Evolutionary conservation across 2,888 invertebrate genomes (phyloP), one percentile per base, ranked within the genome.

Genomic region (Lepidonotus clava): DNA sequence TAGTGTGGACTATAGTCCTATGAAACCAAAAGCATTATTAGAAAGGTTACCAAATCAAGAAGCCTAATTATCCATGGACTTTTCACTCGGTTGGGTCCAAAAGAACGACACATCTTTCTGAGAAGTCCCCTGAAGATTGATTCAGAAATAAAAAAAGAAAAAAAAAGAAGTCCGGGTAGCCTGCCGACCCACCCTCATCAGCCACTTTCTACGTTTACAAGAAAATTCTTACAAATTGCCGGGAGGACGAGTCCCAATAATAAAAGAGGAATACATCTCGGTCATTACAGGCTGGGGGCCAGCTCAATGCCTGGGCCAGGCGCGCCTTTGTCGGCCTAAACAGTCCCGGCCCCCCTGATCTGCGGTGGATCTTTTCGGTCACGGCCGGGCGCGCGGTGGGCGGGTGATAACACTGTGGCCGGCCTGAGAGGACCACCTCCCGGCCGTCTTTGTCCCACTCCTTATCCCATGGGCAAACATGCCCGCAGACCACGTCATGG

Each of bases 391-490:
- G 21, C 34, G 38, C 76, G 36, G 11, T 28, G 76, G 34, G 21
- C 6, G 18, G 34, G 21, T 18, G 76, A 76, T 76, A 76, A 76
- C 76, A 76, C 76, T 76, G 76, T 76, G 36, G 14, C 34, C 34
- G 71, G 24, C 24, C 38, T 67, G 18, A 21, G 76, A 6, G n/a
- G 38, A 21, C 8, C 76, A 40, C 40, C 40, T 76, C 61, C 14
- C 21, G n/a, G 21, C 21, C 36, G 1, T 36, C 61, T 61, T n/a
- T 61, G 61, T 61, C 6, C n/a, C 34, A 76, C 34, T 76, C 76
- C 38, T 76, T 76, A 76, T 76, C 76, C 76, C 4, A n/a, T 76
- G 21, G n/a, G 76, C 40, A 76, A 40, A 76, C 36, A 76, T 76
- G 6, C 61, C 61, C 28, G 21, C 61, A 61, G 61, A 61, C 61